These are phyloP conservation scores for Lapara coniferarum DNA, from an alignment of 2,888 invertebrate genomes.

Conservation along the genomic window DNA sequence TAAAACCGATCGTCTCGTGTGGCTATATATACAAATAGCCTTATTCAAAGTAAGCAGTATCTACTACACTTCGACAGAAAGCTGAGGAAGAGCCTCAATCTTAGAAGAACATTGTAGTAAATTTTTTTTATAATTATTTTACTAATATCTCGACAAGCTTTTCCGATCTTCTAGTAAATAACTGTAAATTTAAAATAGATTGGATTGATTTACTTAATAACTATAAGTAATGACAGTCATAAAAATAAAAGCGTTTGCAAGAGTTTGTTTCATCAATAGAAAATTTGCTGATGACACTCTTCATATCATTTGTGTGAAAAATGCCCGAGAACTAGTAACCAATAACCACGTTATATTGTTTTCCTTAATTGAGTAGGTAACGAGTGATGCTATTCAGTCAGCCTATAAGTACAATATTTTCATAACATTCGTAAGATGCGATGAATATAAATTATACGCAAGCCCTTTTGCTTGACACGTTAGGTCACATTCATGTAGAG, in stretches of 20 bases:
- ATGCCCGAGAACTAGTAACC: background rate
- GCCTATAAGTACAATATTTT: background rate
- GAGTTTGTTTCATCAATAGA: background rate
- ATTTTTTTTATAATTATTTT: too few relatives aligned
- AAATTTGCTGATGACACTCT: slow-evolving; percentile 1
- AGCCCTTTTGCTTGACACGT: background rate
- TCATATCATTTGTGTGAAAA: background rate
- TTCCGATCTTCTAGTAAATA: too few relatives aligned
- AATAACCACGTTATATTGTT: slow-evolving; percentile 1
- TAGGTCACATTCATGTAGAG: background rate
- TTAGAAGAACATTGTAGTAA: too few relatives aligned
- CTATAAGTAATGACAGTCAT: background rate
- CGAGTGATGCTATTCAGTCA: background rate
- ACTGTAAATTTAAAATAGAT: too few relatives aligned
- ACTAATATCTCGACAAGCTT: too few relatives aligned
- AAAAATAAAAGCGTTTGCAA: background rate
- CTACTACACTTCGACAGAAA: too few relatives aligned
- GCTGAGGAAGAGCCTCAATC: too few relatives aligned
- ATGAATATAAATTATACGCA: background rate
- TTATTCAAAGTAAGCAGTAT: background rate
- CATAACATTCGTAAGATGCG: background rate
- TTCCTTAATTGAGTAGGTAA: slow-evolving; percentile 6
- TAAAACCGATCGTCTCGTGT: background rate
- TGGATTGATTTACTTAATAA: too few relatives aligned
- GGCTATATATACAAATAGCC: background rate